These are phyloP conservation scores for Acrobasis consociella DNA, from an alignment of 2,888 invertebrate species.

Conservation along the genomic window DNA sequence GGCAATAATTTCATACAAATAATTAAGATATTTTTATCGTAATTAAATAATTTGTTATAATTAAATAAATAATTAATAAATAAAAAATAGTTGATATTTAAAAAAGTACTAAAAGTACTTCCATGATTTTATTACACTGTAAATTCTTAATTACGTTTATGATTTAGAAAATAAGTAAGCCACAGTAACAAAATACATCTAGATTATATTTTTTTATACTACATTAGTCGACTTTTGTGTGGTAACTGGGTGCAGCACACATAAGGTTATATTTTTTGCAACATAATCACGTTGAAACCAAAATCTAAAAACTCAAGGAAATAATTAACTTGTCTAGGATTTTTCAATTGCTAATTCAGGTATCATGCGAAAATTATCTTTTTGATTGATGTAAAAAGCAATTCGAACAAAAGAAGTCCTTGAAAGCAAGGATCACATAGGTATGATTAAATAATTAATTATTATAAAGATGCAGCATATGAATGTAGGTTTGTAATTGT, in stretches of 20 bases:
- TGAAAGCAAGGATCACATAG: constrained; percentile 33
- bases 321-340: constrained; percentile 32
- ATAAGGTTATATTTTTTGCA: constrained; percentile 41
- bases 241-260: constrained; percentile 24
- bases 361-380: constrained; percentile 34
- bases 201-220: background rate
- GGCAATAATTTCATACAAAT: no score
- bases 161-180: no score
- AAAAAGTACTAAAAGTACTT: no score
- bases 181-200: background rate
- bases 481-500: background rate
- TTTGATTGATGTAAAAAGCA: constrained; percentile 30
- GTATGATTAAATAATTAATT: constrained; percentile 4
- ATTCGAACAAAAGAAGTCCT: constrained; percentile 47
- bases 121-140: no score
- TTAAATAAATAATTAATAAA: no score
- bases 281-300: constrained; percentile 30
- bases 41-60: no score
- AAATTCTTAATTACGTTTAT: no score
- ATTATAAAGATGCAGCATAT: background rate
- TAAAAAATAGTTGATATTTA: no score
- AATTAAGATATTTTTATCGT: no score
- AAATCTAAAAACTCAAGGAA: constrained; percentile 39
- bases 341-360: constrained; percentile 23
- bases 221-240: background rate